These are phyloP conservation scores for Oopsacas minuta DNA, from an alignment of 37 sponge, comb jelly and placozoan species.

Conservation along the genomic window DNA sequence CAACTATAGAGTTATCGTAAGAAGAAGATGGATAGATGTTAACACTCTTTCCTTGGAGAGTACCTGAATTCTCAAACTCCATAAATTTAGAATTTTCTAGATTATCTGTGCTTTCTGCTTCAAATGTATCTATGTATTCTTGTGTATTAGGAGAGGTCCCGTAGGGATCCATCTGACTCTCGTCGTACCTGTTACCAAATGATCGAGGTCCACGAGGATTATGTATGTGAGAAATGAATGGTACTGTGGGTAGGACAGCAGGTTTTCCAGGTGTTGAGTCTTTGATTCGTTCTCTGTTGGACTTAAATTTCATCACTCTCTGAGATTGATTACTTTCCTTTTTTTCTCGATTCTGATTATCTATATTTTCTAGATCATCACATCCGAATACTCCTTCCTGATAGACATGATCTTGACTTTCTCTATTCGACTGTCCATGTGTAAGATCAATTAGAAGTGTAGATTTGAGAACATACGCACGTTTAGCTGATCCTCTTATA, in stretches of 20 bases:
- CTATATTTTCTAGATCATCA: not conserved
- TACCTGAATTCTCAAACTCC: not conserved
- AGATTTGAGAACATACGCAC: slow-evolving; percentile 56
- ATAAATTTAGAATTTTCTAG: not conserved
- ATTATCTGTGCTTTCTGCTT: not conserved
- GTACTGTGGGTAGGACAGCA: not conserved
- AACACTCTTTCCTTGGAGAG: not conserved
- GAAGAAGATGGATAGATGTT: not conserved
- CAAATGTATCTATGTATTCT: not conserved
- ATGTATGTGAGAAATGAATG: not conserved
- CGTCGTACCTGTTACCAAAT: not conserved
- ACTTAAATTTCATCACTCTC: not conserved
- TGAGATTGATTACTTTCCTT: not conserved
- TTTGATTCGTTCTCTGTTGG: not conserved
- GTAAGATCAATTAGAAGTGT: slow-evolving; percentile 66
- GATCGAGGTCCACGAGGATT: not conserved
- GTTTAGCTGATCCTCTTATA: slow-evolving; percentile 35
- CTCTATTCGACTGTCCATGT: slow-evolving; percentile 23
- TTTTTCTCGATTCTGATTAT: not conserved
- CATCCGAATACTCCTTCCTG: not conserved
- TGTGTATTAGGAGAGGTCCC: not conserved
- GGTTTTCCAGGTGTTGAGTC: not conserved
- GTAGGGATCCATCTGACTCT: not conserved
- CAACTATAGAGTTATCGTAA: slow-evolving; percentile 3
- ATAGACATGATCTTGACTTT: not conserved